Evolutionary conservation across 2,888 invertebrate genomes (phyloP).

Genomic region (Mimas tiliae): DNA sequence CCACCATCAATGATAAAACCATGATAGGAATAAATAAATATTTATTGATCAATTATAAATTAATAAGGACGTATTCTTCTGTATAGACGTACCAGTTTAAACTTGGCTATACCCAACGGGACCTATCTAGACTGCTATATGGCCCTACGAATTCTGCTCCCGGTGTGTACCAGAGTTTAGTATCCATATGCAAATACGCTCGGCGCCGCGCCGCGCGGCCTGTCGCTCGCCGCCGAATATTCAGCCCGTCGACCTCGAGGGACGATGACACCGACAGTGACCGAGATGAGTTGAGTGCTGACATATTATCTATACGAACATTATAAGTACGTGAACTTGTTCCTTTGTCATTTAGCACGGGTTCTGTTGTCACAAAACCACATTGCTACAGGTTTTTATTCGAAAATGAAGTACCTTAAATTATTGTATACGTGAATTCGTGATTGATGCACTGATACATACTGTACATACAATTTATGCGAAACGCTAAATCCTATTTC

Average conservation of each 20-base stretch:
- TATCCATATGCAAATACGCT: constrained; percentile 17
- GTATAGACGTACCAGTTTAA: not conserved
- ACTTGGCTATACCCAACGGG: not conserved
- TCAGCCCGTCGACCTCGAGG: constrained; percentile 20
- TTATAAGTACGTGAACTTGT: not conserved
- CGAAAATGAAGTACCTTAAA: not conserved
- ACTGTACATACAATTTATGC: not conserved
- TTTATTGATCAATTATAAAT: too few relatives aligned
- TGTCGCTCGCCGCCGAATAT: constrained; percentile 20
- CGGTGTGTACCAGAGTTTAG: not conserved
- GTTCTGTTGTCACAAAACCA: not conserved
- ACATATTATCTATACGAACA: constrained; percentile 14
- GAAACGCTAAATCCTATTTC: not conserved
- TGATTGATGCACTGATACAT: not conserved
- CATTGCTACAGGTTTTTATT: not conserved
- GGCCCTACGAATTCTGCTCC: not conserved
- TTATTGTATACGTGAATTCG: not conserved
- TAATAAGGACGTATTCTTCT: not conserved
- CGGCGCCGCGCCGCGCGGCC: constrained; percentile 4
- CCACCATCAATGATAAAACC: too few relatives aligned
- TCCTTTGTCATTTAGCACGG: not conserved
- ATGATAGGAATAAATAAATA: too few relatives aligned
- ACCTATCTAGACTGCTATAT: not conserved
- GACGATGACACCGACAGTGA: constrained; percentile 23
- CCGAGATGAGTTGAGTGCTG: not conserved